Conservation (phyloP, 2,888 invertebrate genomes). For the Dolichomitus sp. region DNA sequence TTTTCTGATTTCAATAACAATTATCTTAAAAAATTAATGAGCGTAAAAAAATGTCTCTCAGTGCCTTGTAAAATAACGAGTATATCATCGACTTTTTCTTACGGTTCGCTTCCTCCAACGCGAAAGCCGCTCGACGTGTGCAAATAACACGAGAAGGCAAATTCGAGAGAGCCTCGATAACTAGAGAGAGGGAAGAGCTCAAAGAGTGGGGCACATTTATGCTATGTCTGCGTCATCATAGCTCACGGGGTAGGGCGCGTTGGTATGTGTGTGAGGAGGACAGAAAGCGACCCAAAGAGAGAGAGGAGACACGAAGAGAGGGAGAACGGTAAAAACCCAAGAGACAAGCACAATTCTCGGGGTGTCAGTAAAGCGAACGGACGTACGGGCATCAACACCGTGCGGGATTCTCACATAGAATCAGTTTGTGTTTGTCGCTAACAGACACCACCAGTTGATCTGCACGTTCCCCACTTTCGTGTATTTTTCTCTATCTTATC, state of each 20-base stretch:
- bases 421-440: neutral
- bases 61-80: neutral
- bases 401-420: neutral
- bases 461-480: neutral
- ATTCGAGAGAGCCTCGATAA: neutral
- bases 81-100: neutral
- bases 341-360: slow-evolving; percentile 48
- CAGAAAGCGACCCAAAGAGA: slow-evolving; percentile 6
- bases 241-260: slow-evolving; percentile 5
- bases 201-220: slow-evolving; percentile 46
- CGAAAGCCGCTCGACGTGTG: neutral
- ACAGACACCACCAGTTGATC: neutral
- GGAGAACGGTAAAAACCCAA: slow-evolving; percentile 52
- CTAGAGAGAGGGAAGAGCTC: neutral
- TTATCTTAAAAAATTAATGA: too few species aligned
- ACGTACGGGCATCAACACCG: slow-evolving; percentile 9
- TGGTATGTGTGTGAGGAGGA: slow-evolving; percentile 12
- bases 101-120: neutral
- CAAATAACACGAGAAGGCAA: slow-evolving; percentile 19
- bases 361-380: slow-evolving; percentile 42
- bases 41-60: too few species aligned
- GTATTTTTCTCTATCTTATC: neutral
- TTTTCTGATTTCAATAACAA: too few species aligned
- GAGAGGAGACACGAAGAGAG: slow-evolving; percentile 38
- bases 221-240: slow-evolving; percentile 53